These are phyloP conservation scores for Agapornis canus DNA, from an alignment of 2,797 vertebrate species.

Conservation along the genomic window DNA sequence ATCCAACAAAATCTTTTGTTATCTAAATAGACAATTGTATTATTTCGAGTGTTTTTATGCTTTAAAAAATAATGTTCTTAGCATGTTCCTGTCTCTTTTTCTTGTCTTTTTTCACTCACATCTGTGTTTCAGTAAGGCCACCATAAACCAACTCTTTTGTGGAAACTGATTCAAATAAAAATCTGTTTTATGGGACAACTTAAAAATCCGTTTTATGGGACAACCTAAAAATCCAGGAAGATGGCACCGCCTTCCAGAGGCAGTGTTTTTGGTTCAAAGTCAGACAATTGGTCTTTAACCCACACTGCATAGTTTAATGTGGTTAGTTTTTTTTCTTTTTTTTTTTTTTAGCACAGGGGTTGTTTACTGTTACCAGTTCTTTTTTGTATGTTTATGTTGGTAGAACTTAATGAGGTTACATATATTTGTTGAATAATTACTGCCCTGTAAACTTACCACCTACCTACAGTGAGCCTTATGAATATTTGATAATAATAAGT, in stretches of 20 bases:
- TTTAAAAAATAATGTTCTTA: not conserved
- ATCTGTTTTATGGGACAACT: not conserved
- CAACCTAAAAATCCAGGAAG: not conserved
- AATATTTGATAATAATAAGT: conserved; percentile 53
- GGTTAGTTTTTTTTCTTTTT: not conserved
- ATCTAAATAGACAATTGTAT: not conserved
- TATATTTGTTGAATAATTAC: conserved; percentile 24
- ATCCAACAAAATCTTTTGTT: not conserved
- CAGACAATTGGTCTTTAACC: not conserved
- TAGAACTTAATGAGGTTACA: not conserved
- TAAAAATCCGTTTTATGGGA: not conserved
- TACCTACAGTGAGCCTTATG: conserved; percentile 2
- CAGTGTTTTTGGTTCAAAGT: not conserved
- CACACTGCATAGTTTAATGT: not conserved
- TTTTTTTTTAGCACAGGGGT: not conserved
- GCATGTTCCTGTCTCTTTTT: not conserved
- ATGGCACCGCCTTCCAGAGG: not conserved
- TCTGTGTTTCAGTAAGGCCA: not conserved
- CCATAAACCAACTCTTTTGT: not conserved
- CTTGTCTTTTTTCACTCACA: not conserved
- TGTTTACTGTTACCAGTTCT: not conserved
- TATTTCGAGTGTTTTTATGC: not conserved
- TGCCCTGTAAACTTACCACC: not conserved
- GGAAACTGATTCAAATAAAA: not conserved
- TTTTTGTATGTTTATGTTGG: not conserved